phyloP scores from a whole-genome alignment of 2,888 invertebrate genomes.

The Tortrix viridana region DNA sequence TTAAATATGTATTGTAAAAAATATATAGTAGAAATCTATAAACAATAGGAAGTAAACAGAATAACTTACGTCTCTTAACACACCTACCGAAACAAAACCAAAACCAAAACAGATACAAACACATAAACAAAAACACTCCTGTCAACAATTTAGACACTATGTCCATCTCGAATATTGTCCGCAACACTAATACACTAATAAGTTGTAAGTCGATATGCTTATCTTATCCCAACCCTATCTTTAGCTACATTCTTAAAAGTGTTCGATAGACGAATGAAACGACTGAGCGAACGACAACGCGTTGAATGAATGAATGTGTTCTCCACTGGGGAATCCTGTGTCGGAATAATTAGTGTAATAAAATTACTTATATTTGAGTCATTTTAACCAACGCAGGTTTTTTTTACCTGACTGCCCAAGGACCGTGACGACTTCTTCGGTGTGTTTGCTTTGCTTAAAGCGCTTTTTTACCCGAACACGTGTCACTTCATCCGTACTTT shows the following conservation, averaged over 20 bases:
- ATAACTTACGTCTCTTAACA: constrained; percentile 62
- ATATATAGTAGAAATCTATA: too few relatives aligned
- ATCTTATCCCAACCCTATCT: constrained; percentile 30
- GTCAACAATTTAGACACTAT: constrained; percentile 51
- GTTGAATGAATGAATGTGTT: constrained; percentile 15
- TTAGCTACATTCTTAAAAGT: constrained; percentile 20
- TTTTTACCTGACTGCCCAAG: too few relatives aligned
- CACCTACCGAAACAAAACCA: constrained; percentile 76
- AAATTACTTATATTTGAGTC: not conserved
- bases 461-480: too few relatives aligned
- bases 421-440: too few relatives aligned
- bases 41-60: too few relatives aligned
- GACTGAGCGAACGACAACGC: not conserved
- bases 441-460: too few relatives aligned
- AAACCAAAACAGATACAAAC: constrained; percentile 68
- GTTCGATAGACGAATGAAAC: constrained; percentile 14
- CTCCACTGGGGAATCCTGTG: constrained; percentile 10
- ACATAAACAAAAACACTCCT: constrained; percentile 62
- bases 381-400: too few relatives aligned
- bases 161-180: constrained; percentile 55
- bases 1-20: too few relatives aligned
- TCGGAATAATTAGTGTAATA: constrained; percentile 4
- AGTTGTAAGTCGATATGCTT: constrained; percentile 4
- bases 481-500: too few relatives aligned
- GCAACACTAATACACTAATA: constrained; percentile 14